Base-by-base conservation (phyloP, 2,797 vertebrate genomes). In the Rallus crepitans region DNA sequence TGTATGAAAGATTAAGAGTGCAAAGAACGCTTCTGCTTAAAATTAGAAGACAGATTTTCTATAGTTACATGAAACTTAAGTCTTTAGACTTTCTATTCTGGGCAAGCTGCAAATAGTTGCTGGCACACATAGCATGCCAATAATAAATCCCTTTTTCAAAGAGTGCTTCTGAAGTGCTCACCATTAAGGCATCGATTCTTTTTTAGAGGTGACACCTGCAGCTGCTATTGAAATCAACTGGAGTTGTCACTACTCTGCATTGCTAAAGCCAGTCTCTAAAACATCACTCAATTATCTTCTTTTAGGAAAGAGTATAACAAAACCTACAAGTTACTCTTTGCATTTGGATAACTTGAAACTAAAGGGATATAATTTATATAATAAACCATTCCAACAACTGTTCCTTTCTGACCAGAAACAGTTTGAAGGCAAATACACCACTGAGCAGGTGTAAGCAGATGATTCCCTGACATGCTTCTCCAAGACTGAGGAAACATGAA, bases 21-120 rank as follows among this genome's bases (percentile, higher is more conserved):
- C 97, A 97, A 97, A 91, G 79, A 42, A 96, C 82, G 97, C 98
- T 98, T 98, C 98, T 97, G 83, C 91, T 96, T 96, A 95, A 87
- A 94, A 80, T 94, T 90, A 94, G 88, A 93, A 89, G 80, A 87
- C 10, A 64, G 63, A 91, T 96, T 97, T 95, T 84, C 93, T 95
- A 85, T 89, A 95, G 86, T 93, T 96, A 95, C 57, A 95, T 95
- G 91, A 96, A 97, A 96, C 94, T 91, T 93, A 96, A 96, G 93
- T 95, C 95, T 97, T 96, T 95, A 94, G 91, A 81, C 90, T 77
- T 93, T 94, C 94, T 94, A 95, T 95, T 97, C 75, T 73, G 64
- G 73, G 95, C 88, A 93, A 95, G 96, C 96, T 96, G 86, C 94
- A 97, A 96, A 95, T 96, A 96, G 93, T 95, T 94, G 94, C 90